These are phyloP conservation scores for Lophotriccus pileatus DNA, from an alignment of 2,797 vertebrate genomes.

Conservation along the genomic window DNA sequence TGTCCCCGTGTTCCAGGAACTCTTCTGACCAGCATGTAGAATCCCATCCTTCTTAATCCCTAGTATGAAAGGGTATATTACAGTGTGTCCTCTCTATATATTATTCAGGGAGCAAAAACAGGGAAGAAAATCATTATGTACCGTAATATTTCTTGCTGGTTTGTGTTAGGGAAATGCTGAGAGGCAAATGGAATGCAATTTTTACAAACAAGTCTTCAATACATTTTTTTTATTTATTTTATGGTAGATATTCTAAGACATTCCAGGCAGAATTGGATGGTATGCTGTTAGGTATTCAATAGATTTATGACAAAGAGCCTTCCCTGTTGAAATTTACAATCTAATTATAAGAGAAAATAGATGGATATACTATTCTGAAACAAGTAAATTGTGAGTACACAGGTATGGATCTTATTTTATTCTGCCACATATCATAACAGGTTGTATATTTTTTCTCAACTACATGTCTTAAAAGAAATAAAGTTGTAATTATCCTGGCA, in stretches of 20 bases:
- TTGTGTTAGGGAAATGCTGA: not conserved
- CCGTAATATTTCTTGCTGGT: not conserved
- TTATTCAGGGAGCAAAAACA: not conserved
- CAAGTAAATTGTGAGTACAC: not conserved
- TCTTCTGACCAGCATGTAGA: not conserved
- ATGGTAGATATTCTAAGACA: not conserved
- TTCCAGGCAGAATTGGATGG: not conserved
- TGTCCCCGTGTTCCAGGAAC: not conserved
- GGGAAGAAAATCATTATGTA: not conserved
- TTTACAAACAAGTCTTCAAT: not conserved
- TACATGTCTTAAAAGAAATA: conserved; percentile 19
- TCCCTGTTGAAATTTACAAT: conserved; percentile 14
- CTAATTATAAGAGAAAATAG: conserved; percentile 29
- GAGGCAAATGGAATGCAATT: not conserved
- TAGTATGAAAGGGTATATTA: not conserved
- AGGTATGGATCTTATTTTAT: conserved; percentile 9
- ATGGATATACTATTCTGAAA: not conserved
- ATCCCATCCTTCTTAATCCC: not conserved
- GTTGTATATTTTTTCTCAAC: not conserved
- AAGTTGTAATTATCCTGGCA: not conserved
- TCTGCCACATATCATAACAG: not conserved
- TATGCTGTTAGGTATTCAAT: not conserved
- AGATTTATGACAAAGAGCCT: not conserved
- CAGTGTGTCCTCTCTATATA: not conserved
- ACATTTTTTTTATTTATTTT: not conserved